Conservation (phyloP, 2,888 invertebrate genomes). For the Boloria euphrosyne region DNA sequence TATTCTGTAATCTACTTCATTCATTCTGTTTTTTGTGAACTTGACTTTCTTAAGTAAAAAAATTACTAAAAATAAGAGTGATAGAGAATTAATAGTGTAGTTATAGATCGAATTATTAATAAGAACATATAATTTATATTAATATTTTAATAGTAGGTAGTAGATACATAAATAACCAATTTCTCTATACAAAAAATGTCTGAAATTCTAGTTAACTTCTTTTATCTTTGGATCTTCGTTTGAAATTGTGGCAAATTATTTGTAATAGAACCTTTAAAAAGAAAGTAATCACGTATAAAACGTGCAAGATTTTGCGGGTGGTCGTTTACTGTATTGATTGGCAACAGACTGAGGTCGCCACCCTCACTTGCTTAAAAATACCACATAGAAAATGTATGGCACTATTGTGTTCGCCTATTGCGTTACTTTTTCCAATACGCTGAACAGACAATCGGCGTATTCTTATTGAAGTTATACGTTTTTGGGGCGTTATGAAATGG, state of each 20-base stretch:
- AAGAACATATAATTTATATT: neutral
- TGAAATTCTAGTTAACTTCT: neutral
- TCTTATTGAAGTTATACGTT: no score
- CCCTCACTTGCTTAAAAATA: slow-evolving; percentile 52
- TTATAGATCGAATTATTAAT: neutral
- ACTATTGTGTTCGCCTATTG: slow-evolving; percentile 30
- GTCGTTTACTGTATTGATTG: slow-evolving; percentile 63
- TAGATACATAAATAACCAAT: no score
- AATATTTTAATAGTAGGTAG: neutral
- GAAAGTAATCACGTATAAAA: slow-evolving; percentile 30
- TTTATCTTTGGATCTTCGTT: slow-evolving; percentile 2
- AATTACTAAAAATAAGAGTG: neutral
- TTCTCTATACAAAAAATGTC: neutral
- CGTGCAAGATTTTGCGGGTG: slow-evolving; percentile 44
- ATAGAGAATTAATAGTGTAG: neutral
- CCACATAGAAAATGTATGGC: slow-evolving; percentile 55
- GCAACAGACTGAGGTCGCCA: slow-evolving; percentile 52
- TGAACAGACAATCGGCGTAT: slow-evolving; percentile 3
- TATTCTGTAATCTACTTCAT: neutral
- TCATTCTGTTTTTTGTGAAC: neutral
- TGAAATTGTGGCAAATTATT: neutral
- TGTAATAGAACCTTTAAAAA: slow-evolving; percentile 14
- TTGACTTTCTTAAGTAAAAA: slow-evolving; percentile 1
- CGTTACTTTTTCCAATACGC: slow-evolving; percentile 20
- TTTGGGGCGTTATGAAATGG: no score